phyloP scores from a whole-genome alignment of 2,797 vertebrate genomes.

The Microctenopoma steveboyesi region DNA sequence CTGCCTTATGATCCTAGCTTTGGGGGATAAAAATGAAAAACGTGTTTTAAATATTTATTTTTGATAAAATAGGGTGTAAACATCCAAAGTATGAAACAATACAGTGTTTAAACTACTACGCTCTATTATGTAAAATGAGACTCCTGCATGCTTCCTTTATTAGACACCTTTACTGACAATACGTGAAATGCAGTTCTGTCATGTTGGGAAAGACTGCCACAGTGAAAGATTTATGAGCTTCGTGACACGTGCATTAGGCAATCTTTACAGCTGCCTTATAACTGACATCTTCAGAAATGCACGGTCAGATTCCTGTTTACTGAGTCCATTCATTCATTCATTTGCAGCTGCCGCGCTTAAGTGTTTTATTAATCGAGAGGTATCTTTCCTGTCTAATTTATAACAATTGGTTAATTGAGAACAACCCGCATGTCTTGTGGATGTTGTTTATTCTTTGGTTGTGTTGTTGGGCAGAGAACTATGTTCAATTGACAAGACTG shows the following conservation, averaged over 20 bases:
- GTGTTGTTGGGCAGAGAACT: slow-evolving; percentile 13
- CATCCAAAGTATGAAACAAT: not conserved
- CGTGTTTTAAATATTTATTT: not conserved
- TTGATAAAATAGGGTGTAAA: not conserved
- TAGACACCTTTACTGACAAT: not conserved
- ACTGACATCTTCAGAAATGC: slow-evolving; percentile 1
- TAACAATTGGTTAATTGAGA: slow-evolving; percentile 52
- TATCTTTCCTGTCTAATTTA: slow-evolving; percentile 24
- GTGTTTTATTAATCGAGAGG: slow-evolving; percentile 14
- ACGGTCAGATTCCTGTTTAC: slow-evolving; percentile 3
- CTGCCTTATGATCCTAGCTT: too few species aligned
- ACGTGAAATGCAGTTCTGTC: slow-evolving; percentile 16
- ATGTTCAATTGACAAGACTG: slow-evolving; percentile 7
- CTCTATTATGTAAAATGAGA: not conserved
- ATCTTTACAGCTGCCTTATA: slow-evolving; percentile 1
- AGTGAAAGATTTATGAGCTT: slow-evolving; percentile 26
- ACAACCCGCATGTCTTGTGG: slow-evolving; percentile 45
- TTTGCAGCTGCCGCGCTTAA: not conserved
- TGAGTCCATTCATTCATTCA: slow-evolving; percentile 25
- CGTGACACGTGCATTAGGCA: slow-evolving; percentile 13
- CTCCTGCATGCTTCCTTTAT: not conserved
- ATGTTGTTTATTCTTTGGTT: slow-evolving; percentile 27
- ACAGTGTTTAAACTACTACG: not conserved
- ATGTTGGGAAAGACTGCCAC: not conserved
- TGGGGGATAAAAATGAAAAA: too few species aligned